Conservation (phyloP, 2,113 vertebrate genomes). For the Pomatorhinus ruficollis region DNA sequence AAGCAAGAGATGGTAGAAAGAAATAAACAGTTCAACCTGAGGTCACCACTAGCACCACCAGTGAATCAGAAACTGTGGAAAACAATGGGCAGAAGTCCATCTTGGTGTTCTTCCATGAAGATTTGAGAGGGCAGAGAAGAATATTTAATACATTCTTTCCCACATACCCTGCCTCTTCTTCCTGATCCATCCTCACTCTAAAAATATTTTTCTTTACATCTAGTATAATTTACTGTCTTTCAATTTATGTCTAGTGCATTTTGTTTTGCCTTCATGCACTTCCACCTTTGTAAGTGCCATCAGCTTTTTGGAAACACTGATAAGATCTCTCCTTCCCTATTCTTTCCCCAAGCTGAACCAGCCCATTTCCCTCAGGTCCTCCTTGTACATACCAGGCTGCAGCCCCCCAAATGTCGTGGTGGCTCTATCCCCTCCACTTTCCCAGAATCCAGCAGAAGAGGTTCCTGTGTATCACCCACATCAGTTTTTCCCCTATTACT, state of each 20-base stretch:
- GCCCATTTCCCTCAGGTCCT: neutral
- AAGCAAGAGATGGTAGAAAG: neutral
- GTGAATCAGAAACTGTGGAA: neutral
- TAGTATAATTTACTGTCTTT: neutral
- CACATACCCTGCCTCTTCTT: neutral
- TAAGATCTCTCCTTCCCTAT: neutral
- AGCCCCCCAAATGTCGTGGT: rapidly evolving
- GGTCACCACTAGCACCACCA: neutral
- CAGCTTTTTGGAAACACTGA: neutral
- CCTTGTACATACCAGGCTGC: neutral
- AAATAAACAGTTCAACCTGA: neutral
- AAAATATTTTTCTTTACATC: neutral
- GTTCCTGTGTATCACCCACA: neutral
- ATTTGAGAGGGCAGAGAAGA: neutral
- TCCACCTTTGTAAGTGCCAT: neutral
- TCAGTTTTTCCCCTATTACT: neutral
- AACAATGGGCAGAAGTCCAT: neutral
- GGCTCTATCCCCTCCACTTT: neutral
- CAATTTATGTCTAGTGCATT: neutral
- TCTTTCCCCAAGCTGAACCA: neutral
- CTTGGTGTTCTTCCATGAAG: neutral
- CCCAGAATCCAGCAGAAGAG: neutral
- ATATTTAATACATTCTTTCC: neutral
- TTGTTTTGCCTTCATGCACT: neutral
- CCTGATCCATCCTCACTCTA: neutral